Evolutionary conservation across 2,113 vertebrate genomes (phyloP).

Genomic region (Corythaixoides concolor): DNA sequence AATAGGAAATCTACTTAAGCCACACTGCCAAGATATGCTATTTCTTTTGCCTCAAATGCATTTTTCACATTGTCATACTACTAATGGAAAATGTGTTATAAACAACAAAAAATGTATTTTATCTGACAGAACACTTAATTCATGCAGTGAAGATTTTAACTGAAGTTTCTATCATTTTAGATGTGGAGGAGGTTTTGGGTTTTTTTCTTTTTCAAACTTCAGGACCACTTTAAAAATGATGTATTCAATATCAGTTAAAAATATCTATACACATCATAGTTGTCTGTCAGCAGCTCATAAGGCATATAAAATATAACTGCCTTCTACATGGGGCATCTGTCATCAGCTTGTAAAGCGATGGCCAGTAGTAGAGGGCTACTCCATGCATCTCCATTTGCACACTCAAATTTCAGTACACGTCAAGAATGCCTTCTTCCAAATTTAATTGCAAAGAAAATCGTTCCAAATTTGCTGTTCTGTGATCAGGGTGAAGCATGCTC

Average conservation of each 20-base stretch:
- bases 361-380: neutral
- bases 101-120: conserved; percentile 61
- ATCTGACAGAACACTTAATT: conserved; percentile 54
- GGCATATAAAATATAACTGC: neutral
- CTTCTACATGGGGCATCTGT: neutral
- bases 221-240: neutral
- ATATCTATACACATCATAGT: neutral
- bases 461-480: neutral
- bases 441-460: neutral
- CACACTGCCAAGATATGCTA: conserved; percentile 54
- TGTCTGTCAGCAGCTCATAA: neutral
- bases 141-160: conserved; percentile 34
- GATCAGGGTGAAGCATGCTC: neutral
- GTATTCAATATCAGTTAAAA: neutral
- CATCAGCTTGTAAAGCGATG: neutral
- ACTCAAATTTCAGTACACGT: neutral
- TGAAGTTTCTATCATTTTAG: conserved; percentile 41
- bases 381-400: neutral
- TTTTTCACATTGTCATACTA: conserved; percentile 66
- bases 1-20: conserved; percentile 78
- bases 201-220: neutral
- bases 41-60: conserved; percentile 68
- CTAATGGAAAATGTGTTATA: conserved; percentile 62
- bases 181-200: neutral
- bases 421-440: neutral